phyloP scores from a whole-genome alignment of 2,888 invertebrate species.

The Meandrusa payeni region DNA sequence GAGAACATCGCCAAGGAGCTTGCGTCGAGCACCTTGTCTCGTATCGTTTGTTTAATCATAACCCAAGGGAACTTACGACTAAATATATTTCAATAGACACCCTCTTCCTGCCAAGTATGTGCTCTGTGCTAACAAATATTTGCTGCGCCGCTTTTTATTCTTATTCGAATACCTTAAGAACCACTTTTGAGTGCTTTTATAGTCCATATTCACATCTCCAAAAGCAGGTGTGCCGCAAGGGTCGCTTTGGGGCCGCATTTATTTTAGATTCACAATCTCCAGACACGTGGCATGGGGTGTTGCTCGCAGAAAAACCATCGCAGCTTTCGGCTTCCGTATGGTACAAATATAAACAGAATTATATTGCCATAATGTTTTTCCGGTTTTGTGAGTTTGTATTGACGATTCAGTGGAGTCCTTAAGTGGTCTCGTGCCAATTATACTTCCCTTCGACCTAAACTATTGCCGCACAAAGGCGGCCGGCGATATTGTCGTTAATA shows the following conservation, averaged over 20 bases:
- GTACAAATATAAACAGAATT: conserved; percentile 74
- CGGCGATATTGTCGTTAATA: conserved; percentile 4
- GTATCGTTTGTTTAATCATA: conserved; percentile 73
- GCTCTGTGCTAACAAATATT: conserved; percentile 46
- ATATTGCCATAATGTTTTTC: conserved; percentile 76
- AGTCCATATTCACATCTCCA: conserved; percentile 36
- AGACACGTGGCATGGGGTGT: conserved; percentile 73
- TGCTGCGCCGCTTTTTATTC: conserved; percentile 29
- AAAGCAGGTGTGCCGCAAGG: conserved; percentile 74
- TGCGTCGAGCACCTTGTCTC: conserved; percentile 69
- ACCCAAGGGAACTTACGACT: conserved; percentile 70
- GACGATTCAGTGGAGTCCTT: conserved; percentile 50
- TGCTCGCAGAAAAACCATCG: conserved; percentile 69
- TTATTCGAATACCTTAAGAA: conserved; percentile 43
- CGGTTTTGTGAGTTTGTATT: conserved; percentile 66
- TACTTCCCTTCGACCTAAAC: conserved; percentile 33
- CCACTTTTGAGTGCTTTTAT: conserved; percentile 32
- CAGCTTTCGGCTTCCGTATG: conserved; percentile 68
- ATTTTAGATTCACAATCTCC: conserved; percentile 71
- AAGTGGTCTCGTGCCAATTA: conserved; percentile 64
- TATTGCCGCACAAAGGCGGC: conserved; percentile 6
- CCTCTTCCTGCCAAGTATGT: conserved; percentile 79
- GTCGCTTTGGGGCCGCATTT: conserved; percentile 63
- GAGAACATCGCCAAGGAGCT: conserved; percentile 33
- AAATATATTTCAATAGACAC: conserved; percentile 78